These are phyloP conservation scores for Hermaeophaga mercurialis DNA, from an alignment of 2,888 invertebrate genomes.

Conservation along the genomic window DNA sequence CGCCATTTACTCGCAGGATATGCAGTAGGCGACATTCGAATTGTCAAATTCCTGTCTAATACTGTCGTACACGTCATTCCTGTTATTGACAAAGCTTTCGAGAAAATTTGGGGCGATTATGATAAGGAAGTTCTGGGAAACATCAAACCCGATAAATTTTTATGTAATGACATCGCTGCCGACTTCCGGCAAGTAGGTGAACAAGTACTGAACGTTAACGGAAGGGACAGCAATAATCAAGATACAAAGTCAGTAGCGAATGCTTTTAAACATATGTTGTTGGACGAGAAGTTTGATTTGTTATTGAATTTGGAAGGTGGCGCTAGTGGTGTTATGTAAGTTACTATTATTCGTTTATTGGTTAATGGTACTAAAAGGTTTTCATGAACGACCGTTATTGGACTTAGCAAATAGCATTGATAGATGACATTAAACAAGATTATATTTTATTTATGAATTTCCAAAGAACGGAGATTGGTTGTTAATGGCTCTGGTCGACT, in stretches of 20 bases:
- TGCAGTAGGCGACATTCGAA: conserved; percentile 62
- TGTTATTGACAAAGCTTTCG: conserved; percentile 64
- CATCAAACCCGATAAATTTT: conserved; percentile 43
- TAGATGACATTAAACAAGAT: too few relatives aligned
- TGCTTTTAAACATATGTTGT: conserved; percentile 69
- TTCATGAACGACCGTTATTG: too few relatives aligned
- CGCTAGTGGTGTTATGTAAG: conserved; percentile 64
- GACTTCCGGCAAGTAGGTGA: conserved; percentile 69
- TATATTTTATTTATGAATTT: too few relatives aligned
- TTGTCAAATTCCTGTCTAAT: conserved; percentile 65
- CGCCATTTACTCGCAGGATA: conserved; percentile 79
- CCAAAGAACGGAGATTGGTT: too few relatives aligned
- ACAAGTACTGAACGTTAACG: conserved; percentile 62
- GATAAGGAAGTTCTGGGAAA: conserved; percentile 53
- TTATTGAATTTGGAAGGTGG: conserved; percentile 78
- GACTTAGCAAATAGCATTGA: too few relatives aligned
- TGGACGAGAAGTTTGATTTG: conserved; percentile 71
- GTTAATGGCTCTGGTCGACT: too few relatives aligned
- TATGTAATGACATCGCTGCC: conserved; percentile 55
- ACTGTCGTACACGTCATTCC: conserved; percentile 83
- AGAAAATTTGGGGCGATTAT: conserved; percentile 56
- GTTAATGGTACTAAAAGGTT: too few relatives aligned
- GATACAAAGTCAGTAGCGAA: conserved; percentile 60
- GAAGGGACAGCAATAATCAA: conserved; percentile 53
- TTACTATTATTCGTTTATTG: too few relatives aligned